Conservation (phyloP, 2,888 invertebrate species). For the Scaeva pyrastri region DNA sequence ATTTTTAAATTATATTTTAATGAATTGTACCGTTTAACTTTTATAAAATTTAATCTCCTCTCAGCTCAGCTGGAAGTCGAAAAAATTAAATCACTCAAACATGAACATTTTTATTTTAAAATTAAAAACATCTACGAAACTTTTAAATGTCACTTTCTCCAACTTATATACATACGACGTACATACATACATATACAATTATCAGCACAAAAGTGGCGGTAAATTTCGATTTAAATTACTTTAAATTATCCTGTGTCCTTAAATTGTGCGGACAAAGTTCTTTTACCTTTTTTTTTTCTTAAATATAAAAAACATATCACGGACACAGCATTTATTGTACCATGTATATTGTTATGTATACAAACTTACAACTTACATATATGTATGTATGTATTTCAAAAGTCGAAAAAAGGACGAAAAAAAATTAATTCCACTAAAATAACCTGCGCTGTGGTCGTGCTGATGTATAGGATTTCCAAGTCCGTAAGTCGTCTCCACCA, state of each 20-base stretch:
- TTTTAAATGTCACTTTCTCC: not conserved
- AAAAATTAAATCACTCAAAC: conserved; percentile 1
- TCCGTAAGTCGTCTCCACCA: not conserved
- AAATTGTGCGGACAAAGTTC: not conserved
- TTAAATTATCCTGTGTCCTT: not conserved
- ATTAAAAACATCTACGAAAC: conserved; percentile 5
- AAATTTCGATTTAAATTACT: not conserved
- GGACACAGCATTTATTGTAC: not conserved
- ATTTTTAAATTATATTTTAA: no score
- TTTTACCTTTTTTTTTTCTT: not conserved
- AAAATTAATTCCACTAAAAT: conserved; percentile 8
- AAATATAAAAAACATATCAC: not conserved
- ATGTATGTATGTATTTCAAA: not conserved
- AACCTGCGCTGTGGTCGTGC: not conserved
- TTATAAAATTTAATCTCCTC: no score
- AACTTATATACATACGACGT: no score
- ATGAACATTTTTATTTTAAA: not conserved
- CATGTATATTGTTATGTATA: not conserved
- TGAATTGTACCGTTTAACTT: no score
- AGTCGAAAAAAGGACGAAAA: not conserved
- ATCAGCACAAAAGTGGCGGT: conserved; percentile 4
- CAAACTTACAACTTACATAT: no score
- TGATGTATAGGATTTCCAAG: not conserved
- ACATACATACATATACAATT: no score
- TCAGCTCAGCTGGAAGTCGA: conserved; percentile 1